Evolutionary conservation across 1,140 invertebrate genomes (phyloP), one percentile per base, ranked within the genome.

Genomic region (Hylyphantes graminicola): DNA sequence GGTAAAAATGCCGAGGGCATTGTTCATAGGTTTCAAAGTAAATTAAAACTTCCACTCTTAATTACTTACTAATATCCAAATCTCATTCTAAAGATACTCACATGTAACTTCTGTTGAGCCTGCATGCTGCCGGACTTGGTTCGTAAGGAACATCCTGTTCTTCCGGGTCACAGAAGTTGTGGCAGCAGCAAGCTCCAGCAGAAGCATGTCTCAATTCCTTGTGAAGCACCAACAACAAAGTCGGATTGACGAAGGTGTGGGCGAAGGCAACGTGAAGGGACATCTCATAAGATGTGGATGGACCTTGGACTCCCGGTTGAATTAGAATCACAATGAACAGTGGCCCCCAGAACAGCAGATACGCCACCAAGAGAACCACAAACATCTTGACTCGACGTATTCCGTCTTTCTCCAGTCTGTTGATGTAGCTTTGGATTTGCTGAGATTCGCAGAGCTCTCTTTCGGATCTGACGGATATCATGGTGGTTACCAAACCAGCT

Each of bases 261-360:
- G 95, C 93, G 90, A 96, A 95, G 54, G 95, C 95, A 88, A 96
- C 94, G 91, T 96, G 94, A 83, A 97, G 91, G 54, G 95, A 95
- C 87, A 94, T 93, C 91, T 94, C 93, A 87, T 94, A 93, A 65
- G 86, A 55, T 11, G 63, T 57, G 1, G 87, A 86, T 12, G 77
- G 80, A 8, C 78, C 76, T 48, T 67, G 70, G 11, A 81, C 19
- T 21, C 87, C 86, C 1, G 90, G 88, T 84, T 91, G 90, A 8
- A 90, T 86, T 15, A 94, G 93, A 48, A 94, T 96, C 77, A 96
- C 94, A 77, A 96, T 53, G 89, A 96, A 96, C 78, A 97, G 90
- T 48, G 95, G 95, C 84, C 95, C 94, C 95, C 95, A 97, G 90
- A 96, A 96, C 54, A 96, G 90, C 13, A 96, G 92, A 88, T 96